Conservation (phyloP, 2,888 invertebrate genomes). For the Epinotia ramella region DNA sequence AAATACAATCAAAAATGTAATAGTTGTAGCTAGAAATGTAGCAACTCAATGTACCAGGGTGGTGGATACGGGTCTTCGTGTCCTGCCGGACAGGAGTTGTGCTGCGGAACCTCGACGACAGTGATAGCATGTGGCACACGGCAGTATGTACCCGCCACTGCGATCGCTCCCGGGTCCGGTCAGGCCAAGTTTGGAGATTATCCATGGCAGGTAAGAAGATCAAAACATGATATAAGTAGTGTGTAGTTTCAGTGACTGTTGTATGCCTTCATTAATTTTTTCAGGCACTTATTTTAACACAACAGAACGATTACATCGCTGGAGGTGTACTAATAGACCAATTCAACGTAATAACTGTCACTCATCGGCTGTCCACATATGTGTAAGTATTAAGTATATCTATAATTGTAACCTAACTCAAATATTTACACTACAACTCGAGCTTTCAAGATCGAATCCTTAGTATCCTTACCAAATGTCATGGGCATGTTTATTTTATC, state of each 20-base stretch:
- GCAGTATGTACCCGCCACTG: slow-evolving; percentile 67
- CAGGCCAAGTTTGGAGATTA: slow-evolving; percentile 88
- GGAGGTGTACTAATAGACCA: slow-evolving; percentile 89
- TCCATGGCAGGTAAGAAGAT: slow-evolving; percentile 88
- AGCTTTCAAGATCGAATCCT: not conserved
- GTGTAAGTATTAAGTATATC: slow-evolving; percentile 75
- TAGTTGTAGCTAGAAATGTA: not conserved
- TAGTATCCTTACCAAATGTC: no score
- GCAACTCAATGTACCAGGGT: slow-evolving; percentile 40
- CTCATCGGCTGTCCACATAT: slow-evolving; percentile 87
- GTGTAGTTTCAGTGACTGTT: not conserved
- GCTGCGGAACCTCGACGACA: slow-evolving; percentile 64
- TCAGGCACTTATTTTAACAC: slow-evolving; percentile 84
- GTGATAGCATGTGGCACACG: slow-evolving; percentile 77
- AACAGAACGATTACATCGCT: slow-evolving; percentile 87
- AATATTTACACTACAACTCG: not conserved
- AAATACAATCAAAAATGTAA: not conserved
- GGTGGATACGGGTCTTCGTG: slow-evolving; percentile 58
- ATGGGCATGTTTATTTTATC: no score
- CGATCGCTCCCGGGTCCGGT: slow-evolving; percentile 74
- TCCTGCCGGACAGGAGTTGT: slow-evolving; percentile 74
- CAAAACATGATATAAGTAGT: not conserved
- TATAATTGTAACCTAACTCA: not conserved
- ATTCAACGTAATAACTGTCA: slow-evolving; percentile 89
- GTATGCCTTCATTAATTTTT: slow-evolving; percentile 50